A percentile compares a stretch with the other conserved stretches of the same genome.
Conservation (phyloP, 2,888 invertebrate genomes). For the Pyrrhia umbra region DNA sequence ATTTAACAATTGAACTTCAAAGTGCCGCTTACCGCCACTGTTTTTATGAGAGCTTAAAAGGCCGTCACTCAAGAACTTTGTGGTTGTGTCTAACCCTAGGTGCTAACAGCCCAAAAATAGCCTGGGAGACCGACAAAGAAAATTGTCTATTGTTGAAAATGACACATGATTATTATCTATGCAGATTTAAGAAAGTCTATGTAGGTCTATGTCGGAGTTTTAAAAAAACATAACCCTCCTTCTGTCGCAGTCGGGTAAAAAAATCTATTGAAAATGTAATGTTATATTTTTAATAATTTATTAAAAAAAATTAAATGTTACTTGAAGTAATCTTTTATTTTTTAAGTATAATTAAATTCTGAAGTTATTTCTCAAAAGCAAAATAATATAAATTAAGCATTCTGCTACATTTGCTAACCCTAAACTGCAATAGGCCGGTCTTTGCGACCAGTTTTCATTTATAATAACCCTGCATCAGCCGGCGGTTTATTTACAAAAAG, state of each 20-base stretch:
- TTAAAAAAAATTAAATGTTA: too few species aligned
- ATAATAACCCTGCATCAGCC: conserved; percentile 55
- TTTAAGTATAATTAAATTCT: too few species aligned
- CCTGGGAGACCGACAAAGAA: conserved; percentile 38
- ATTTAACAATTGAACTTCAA: conserved; percentile 31
- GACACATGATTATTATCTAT: background rate
- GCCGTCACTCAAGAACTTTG: conserved; percentile 20
- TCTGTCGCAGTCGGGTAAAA: too few species aligned
- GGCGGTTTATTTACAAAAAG: conserved; percentile 87
- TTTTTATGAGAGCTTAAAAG: conserved; percentile 45
- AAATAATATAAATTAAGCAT: background rate
- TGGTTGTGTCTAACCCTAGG: conserved; percentile 6
- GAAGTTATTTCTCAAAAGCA: too few species aligned
- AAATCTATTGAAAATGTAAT: too few species aligned
- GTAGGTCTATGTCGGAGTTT: too few species aligned
- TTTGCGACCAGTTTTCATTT: conserved; percentile 48
- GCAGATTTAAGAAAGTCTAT: background rate
- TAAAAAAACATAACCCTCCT: too few species aligned
- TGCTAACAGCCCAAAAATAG: conserved; percentile 40
- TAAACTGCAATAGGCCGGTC: conserved; percentile 46
- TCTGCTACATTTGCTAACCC: conserved; percentile 32
- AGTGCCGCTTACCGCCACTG: conserved; percentile 27
- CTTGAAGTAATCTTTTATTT: too few species aligned
- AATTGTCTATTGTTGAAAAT: conserved; percentile 26
- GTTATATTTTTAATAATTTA: too few species aligned